A percentile compares a stretch with the other conserved stretches of the same genome.
Conservation (phyloP, 2,888 invertebrate species). For the Sinhomidia bicolor region DNA sequence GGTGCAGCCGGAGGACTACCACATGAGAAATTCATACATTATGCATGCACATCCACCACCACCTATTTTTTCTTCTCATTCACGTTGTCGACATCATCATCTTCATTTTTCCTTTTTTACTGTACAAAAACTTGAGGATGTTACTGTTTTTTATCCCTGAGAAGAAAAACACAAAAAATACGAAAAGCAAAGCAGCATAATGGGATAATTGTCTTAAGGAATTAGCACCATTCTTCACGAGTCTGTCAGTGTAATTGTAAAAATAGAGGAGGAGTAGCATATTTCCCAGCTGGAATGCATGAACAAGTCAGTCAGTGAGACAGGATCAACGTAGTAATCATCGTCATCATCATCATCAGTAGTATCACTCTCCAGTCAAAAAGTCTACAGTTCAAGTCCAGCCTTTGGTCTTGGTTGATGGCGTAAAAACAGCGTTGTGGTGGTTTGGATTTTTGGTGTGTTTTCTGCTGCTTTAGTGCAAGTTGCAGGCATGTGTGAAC, state of each 20-base stretch:
- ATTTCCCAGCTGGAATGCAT: constrained; percentile 14
- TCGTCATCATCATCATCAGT: neutral
- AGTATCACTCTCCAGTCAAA: constrained; percentile 9
- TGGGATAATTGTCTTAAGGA: constrained; percentile 63
- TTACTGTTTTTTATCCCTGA: constrained; percentile 5
- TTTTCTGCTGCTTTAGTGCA: neutral
- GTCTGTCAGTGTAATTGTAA: neutral
- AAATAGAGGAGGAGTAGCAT: constrained; percentile 18
- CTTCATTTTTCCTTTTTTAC: neutral
- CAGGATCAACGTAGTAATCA: neutral
- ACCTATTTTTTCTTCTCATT: too few relatives aligned
- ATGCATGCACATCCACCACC: neutral
- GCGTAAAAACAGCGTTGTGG: constrained; percentile 8
- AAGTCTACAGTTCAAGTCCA: constrained; percentile 14
- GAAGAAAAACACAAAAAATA: neutral
- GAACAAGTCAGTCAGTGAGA: neutral
- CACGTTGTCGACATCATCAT: neutral
- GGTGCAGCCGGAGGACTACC: neutral
- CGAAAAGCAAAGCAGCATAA: constrained; percentile 12
- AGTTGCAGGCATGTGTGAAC: neutral
- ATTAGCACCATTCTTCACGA: constrained; percentile 7
- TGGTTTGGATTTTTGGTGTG: constrained; percentile 28
- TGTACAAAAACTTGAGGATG: constrained; percentile 27
- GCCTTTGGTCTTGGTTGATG: constrained; percentile 17
- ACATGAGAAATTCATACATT: constrained; percentile 27